Percentiles rank a stretch among this genome's conserved stretches.
Evolutionary conservation across 2,888 invertebrate species (phyloP).

Genomic region (Drosophila borborema): DNA sequence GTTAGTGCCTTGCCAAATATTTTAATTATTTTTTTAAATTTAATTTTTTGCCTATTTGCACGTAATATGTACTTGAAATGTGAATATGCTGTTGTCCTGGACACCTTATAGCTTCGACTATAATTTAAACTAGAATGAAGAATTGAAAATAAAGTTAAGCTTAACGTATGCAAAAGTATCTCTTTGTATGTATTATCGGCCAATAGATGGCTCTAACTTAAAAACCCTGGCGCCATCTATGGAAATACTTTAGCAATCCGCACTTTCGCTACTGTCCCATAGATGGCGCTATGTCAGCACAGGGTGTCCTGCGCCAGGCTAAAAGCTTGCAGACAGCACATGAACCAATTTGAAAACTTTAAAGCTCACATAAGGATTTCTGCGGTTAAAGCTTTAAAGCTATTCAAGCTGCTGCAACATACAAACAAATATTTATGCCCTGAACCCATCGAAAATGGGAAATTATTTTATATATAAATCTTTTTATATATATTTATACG

Average conservation of each 20-base stretch:
- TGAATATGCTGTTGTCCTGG: not conserved
- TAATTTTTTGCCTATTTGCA: too few relatives aligned
- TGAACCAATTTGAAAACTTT: not conserved
- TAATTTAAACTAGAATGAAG: not conserved
- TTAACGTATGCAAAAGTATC: too few relatives aligned
- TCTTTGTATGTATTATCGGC: not conserved
- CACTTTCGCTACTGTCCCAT: fast-evolving
- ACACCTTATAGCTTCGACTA: not conserved
- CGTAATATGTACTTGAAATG: too few relatives aligned
- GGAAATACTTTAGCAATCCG: fast-evolving
- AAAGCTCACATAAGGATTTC: not conserved
- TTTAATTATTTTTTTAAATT: too few relatives aligned
- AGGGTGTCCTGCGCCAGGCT: not conserved
- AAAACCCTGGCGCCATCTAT: constrained; percentile 14
- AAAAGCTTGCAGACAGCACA: constrained; percentile 19
- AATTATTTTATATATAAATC: not conserved
- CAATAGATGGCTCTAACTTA: not conserved
- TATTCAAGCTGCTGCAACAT: not conserved
- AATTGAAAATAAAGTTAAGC: not conserved
- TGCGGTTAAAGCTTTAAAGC: not conserved
- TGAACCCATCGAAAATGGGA: too few relatives aligned
- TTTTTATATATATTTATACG: too few relatives aligned
- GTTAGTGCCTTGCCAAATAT: too few relatives aligned
- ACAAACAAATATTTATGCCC: too few relatives aligned
- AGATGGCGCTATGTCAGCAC: constrained; percentile 8